Evolutionary conservation across 1,140 invertebrate genomes (phyloP), one percentile per base, ranked within the genome.

Genomic region (Eulimnadia texana): DNA sequence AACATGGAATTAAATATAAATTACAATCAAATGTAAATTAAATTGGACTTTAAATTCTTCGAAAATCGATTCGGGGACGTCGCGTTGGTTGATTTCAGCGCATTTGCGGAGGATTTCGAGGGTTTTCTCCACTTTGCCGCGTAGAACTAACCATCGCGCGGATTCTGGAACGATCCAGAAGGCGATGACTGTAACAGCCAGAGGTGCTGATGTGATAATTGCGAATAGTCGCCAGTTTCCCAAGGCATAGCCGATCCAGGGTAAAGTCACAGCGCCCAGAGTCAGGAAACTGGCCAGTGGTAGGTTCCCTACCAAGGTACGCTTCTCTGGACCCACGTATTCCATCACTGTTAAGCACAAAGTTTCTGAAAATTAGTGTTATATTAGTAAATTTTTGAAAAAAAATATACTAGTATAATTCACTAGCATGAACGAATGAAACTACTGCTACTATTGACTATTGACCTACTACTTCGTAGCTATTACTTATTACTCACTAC

Each of bases 241-340:
- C 3, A 88, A 71, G 70, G 72, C 85, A 63, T 85, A 79, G 0
- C 88, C 87, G 29, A 90, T 84, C 86, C 87, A 90, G 1, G 88
- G 88, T 50, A 92, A 68, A 13, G 85, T 64, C 16, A 83, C 82
- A 0, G 88, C 80, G 0, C 86, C 88, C 10, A 85, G 73, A 0
- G 88, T 90, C 73, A 90, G 90, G 76, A 90, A 92, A 13, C 91
- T 76, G 0, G 88, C 89, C 60, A 92, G 90, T 1, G 87, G 64
- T 20, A 65, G 19, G 33, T 65, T 65, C 9, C 62, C 61, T 24
- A 65, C 87, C 68, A 91, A 86, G 0, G 88, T 92, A 2, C 88
- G 75, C 82, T 86, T 90, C 75, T 86, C 85, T 57, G 88, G 88
- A 22, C 88, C 88, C 3, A 90, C 86, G 71, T 91, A 92, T 71